Evolutionary conservation across 1,140 invertebrate genomes (phyloP).

Genomic region (Sycophila sp.): DNA sequence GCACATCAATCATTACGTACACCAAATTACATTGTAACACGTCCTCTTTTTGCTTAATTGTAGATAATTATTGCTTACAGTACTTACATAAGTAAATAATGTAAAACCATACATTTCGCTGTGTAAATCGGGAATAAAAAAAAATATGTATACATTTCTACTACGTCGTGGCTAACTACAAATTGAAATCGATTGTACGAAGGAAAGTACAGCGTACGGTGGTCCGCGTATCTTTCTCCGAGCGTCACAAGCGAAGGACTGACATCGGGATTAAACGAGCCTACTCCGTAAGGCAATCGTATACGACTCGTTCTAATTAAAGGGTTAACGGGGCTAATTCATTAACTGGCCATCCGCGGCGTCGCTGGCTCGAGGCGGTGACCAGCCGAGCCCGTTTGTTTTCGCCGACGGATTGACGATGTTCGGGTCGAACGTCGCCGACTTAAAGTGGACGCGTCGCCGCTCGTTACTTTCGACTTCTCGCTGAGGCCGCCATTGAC

Average conservation of each 20-base stretch:
- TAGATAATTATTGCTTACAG: no score
- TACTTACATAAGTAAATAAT: no score
- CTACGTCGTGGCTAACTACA: no score
- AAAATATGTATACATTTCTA: no score
- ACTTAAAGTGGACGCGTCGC: no score
- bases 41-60: no score
- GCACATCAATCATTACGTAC: no score
- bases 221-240: slow-evolving; percentile 4
- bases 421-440: background rate
- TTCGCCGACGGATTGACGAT: background rate
- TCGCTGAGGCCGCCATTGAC: background rate
- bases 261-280: slow-evolving; percentile 38
- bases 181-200: background rate
- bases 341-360: slow-evolving; percentile 35
- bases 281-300: slow-evolving; percentile 25
- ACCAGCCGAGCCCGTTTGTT: no score
- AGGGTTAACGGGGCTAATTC: slow-evolving; percentile 46
- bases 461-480: background rate
- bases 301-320: slow-evolving; percentile 49
- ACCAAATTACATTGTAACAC: no score
- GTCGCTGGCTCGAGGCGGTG: background rate
- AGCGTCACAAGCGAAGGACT: slow-evolving; percentile 29
- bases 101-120: no score
- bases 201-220: background rate
- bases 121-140: no score